Evolutionary conservation across 2,888 invertebrate genomes (phyloP).

Genomic region (Melikaiella ostensackeni): DNA sequence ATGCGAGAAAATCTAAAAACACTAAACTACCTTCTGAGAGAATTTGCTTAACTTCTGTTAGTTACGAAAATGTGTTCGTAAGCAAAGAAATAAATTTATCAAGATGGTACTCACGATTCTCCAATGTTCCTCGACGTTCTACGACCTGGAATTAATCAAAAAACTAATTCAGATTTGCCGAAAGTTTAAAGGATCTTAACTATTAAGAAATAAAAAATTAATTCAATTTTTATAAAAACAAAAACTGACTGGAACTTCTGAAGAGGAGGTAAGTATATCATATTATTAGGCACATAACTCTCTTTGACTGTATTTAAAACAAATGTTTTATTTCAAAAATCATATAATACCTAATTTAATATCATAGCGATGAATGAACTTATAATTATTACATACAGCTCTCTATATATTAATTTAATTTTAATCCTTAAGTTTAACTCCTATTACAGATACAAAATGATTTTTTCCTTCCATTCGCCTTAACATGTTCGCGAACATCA

Average conservation of each 20-base stretch:
- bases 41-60: conserved; percentile 42
- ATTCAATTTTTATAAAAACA: too few relatives aligned
- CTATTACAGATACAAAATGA: conserved; percentile 73
- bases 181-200: background rate
- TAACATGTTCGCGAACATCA: conserved; percentile 36
- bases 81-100: background rate
- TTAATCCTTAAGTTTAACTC: conserved; percentile 70
- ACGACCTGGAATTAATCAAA: conserved; percentile 67
- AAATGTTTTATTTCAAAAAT: conserved; percentile 76
- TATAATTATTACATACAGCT: conserved; percentile 75
- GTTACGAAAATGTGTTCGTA: conserved; percentile 48
- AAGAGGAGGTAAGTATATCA: background rate
- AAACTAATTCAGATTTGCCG: conserved; percentile 21
- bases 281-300: background rate
- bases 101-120: conserved; percentile 73
- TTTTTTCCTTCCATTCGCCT: conserved; percentile 55
- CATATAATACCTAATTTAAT: conserved; percentile 75
- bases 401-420: conserved; percentile 76
- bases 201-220: too few relatives aligned
- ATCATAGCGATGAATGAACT: conserved; percentile 75
- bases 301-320: conserved; percentile 66
- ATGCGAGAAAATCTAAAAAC: conserved; percentile 57
- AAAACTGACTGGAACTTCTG: background rate
- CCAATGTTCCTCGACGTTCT: conserved; percentile 69
- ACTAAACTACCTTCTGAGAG: conserved; percentile 40